phyloP scores from a whole-genome alignment of 2,888 invertebrate genomes.

The Nineta flava region DNA sequence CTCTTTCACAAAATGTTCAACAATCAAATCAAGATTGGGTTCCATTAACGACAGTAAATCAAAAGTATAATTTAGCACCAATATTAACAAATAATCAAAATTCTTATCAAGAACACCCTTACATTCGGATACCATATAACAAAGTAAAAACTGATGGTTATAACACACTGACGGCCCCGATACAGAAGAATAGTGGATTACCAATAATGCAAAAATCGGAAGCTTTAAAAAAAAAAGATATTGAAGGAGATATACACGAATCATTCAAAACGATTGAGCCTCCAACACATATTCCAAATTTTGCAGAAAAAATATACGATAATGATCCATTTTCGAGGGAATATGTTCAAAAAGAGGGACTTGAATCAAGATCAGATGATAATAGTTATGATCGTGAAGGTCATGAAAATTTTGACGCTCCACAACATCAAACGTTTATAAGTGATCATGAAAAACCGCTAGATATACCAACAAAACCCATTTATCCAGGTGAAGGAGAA shows the following conservation, averaged over 20 bases:
- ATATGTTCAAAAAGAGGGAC: neutral
- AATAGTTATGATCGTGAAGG: neutral
- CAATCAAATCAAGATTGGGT: neutral
- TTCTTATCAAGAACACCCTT: neutral
- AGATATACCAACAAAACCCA: conserved; percentile 22
- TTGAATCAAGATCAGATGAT: neutral
- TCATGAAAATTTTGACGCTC: neutral
- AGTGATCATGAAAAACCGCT: conserved; percentile 18
- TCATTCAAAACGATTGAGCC: neutral
- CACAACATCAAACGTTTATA: conserved; percentile 12
- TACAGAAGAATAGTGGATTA: no score
- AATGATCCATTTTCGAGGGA: conserved; percentile 5
- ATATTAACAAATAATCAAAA: neutral
- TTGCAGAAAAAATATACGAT: conserved; percentile 5
- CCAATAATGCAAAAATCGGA: no score
- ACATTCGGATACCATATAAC: neutral
- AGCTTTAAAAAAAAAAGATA: no score
- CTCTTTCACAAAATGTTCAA: neutral
- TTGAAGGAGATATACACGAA: neutral
- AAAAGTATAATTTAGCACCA: neutral
- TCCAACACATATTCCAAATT: conserved; percentile 3
- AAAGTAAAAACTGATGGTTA: neutral
- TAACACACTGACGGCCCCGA: neutral
- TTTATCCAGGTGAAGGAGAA: conserved; percentile 25
- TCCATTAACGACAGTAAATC: neutral